phyloP scores from a whole-genome alignment of 2,113 vertebrate species.

The Phocoena sinus region DNA sequence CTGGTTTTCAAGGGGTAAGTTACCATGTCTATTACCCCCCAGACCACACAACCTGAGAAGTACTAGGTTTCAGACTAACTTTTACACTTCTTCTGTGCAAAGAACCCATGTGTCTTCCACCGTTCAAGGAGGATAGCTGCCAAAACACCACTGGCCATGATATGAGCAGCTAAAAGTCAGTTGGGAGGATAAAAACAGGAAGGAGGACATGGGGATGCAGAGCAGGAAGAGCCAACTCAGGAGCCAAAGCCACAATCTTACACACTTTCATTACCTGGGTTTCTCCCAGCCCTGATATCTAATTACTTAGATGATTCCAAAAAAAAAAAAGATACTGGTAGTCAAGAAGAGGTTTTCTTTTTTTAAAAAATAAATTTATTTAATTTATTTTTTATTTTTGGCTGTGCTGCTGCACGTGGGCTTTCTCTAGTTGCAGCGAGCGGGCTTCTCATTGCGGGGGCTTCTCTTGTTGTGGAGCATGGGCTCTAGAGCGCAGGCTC shows the following conservation, averaged over 20 bases:
- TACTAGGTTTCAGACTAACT: not conserved
- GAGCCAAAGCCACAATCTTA: not conserved
- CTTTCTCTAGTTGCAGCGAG: too few relatives aligned
- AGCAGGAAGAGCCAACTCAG: not conserved
- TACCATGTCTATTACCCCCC: not conserved
- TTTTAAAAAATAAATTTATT: too few relatives aligned
- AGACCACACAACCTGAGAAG: not conserved
- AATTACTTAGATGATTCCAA: not conserved
- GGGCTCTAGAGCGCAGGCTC: too few relatives aligned
- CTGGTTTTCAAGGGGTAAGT: not conserved
- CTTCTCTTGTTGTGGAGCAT: too few relatives aligned
- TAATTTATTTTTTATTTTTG: too few relatives aligned
- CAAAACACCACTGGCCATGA: not conserved
- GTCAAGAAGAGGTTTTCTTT: not conserved
- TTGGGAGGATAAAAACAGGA: not conserved
- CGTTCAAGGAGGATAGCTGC: not conserved
- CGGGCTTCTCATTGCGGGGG: too few relatives aligned
- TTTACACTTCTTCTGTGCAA: not conserved
- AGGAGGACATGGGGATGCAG: not conserved
- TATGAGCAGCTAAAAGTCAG: not conserved
- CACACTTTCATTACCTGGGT: not conserved
- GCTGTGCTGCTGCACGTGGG: too few relatives aligned
- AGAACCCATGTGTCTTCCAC: not conserved
- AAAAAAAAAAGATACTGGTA: not conserved
- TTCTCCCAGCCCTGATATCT: not conserved